Evolutionary conservation across 2,797 vertebrate species (phyloP), one percentile per base, ranked within the genome.

Genomic region (Liparis tanakae): DNA sequence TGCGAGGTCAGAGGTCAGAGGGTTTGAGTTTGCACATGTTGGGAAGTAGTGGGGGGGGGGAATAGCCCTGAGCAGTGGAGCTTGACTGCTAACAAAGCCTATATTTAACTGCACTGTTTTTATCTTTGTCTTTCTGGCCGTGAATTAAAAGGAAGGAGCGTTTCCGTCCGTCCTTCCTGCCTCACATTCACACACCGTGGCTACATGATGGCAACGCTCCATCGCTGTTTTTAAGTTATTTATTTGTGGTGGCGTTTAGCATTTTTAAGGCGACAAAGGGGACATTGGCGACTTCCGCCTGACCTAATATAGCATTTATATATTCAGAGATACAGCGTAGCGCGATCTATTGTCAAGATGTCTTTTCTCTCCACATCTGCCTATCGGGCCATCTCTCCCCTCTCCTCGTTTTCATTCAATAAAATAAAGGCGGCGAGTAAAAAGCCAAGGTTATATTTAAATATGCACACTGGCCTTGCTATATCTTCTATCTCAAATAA

Each of bases 261-360:
- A 73, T 86, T 78, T 83, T 78, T 68, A 63, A 83, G 53, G 76
- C 70, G 68, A 80, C 69, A 82, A 82, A 70, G 34, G 67, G 72
- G 70, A 84, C 82, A 86, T 74, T 79, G 65, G 74, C 30, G 82
- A 84, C 85, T 87, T 87, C 72, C 73, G 75, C 64, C 56, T 76
- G 77, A 83, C 81, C 88, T 92, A 85, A 84, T 91, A 79, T 83
- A 73, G 48, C 73, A 88, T 91, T 81, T 83, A 89, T 87, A 79
- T 89, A 89, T 87, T 91, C 90, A 82, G 62, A 66, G 68, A 86
- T 60, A 48, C 59, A 34, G 67, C 67, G 41, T 22, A 62, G 75
- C 77, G 78, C 73, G 79, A 85, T 84, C 81, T 79, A 67, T 86
- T 82, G 87, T 88, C 82, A 70, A 84, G 84, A 87, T 85, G 87